phyloP scores from a whole-genome alignment of 2,888 invertebrate species.

The Chironomus riparius region DNA sequence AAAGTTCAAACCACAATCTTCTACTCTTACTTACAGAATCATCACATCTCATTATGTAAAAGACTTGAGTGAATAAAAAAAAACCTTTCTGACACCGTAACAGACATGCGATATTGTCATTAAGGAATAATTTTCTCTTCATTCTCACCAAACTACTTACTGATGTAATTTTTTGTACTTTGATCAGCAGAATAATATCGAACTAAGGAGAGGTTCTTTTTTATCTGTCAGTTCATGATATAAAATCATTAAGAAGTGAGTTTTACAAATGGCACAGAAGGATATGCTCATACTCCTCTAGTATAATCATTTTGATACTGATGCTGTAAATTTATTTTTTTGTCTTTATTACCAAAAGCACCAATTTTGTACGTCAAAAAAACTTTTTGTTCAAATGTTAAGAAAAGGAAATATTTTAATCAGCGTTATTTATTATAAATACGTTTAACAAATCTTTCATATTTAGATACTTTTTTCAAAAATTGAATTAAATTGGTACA shows the following conservation, averaged over 20 bases:
- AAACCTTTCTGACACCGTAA: neutral
- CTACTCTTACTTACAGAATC: neutral
- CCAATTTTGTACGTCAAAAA: too few species aligned
- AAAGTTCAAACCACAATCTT: neutral
- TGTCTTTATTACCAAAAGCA: too few species aligned
- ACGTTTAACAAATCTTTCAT: too few species aligned
- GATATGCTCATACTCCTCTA: too few species aligned
- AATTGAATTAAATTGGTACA: too few species aligned
- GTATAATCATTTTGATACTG: too few species aligned
- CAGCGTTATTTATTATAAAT: too few species aligned
- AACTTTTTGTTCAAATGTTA: too few species aligned
- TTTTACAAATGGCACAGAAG: too few species aligned
- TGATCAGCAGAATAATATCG: neutral
- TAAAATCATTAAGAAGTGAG: neutral
- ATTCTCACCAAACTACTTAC: neutral
- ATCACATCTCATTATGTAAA: neutral
- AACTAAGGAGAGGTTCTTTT: neutral
- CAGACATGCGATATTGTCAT: neutral
- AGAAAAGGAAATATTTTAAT: too few species aligned
- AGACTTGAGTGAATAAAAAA: neutral
- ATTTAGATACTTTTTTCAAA: too few species aligned
- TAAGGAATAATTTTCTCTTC: neutral
- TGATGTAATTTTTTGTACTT: neutral
- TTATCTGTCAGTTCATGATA: neutral
- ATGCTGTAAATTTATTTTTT: too few species aligned